Evolutionary conservation across 2,888 invertebrate species (phyloP), one percentile per base, ranked within the genome.

Genomic region (Acronicta leporina): DNA sequence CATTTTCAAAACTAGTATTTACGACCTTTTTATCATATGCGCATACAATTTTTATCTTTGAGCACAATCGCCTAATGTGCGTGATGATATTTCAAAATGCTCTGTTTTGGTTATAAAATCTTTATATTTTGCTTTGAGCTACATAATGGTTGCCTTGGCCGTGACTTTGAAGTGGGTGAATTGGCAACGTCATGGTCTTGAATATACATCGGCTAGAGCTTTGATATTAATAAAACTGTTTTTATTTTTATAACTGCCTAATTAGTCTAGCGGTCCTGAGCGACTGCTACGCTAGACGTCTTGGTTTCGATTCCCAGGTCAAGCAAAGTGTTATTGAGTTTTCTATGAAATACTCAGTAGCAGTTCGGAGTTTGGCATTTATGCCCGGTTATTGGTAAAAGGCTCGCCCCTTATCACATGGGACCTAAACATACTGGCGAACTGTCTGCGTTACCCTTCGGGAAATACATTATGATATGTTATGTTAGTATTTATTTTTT

Each of bases 1-100:
- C 79, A 75, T 80, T 87, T 86, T 83, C 77, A 84, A 81, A 86
- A 83, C 80, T 81, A 77, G 86, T 85, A 86, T 88, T 88, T 88
- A 90, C 83, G 85, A 84, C 79, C 77, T 80, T 83, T 76, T 87
- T 90, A 88, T 86, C 88, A 83, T 82, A 63, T 75, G 67, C 55
- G 67, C 67, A 68, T 68, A 72, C 77, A 80, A 72, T 74, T 76
- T 75, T 73, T 67, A 75, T 77, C 75, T 75, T 58, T 54, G 63
- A 50, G 61, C 64, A 70, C 30, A 63, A 75, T 79, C 79, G 68
- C 55, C 69, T 77, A 75, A 73, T 77, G 74, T 77, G 68, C 80
- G 77, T 81, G 79, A 74, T 74, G 75, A 70, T 67, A 81, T 80
- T 79, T 63, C 51, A 64, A 73, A 73, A 66, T 41, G 27, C 58